Evolutionary conservation across 2,113 vertebrate genomes (phyloP).

Genomic region (Chunga burmeisteri): DNA sequence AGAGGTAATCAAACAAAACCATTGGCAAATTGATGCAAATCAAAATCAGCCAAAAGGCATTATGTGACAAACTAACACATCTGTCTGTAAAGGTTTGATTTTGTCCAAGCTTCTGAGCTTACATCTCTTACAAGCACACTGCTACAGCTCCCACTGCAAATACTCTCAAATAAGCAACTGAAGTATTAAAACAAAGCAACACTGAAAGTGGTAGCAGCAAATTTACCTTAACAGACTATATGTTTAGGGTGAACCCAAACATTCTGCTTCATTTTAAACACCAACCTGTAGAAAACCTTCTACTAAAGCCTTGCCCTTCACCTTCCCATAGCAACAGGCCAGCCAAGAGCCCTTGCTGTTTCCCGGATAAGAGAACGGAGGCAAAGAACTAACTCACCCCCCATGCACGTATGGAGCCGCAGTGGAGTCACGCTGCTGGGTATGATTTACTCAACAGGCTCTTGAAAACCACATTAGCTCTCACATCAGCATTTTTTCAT

Average conservation of each 20-base stretch:
- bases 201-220: not conserved
- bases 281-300: not conserved
- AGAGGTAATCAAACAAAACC: not conserved
- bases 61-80: not conserved
- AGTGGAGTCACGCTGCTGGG: not conserved
- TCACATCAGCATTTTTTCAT: not conserved
- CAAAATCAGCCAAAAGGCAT: not conserved
- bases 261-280: not conserved
- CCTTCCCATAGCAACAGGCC: not conserved
- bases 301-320: not conserved
- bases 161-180: not conserved
- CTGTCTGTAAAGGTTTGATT: not conserved
- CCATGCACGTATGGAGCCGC: not conserved
- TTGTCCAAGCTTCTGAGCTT: not conserved
- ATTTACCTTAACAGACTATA: not conserved
- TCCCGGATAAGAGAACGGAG: not conserved
- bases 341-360: not conserved
- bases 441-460: not conserved
- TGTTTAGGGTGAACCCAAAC: not conserved
- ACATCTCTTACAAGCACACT: not conserved
- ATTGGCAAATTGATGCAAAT: conserved; percentile 15
- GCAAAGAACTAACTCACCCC: not conserved
- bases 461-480: not conserved
- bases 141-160: not conserved
- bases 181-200: not conserved